Evolutionary conservation across 2,797 vertebrate species (phyloP).

Genomic region (Myotis daubentonii): DNA sequence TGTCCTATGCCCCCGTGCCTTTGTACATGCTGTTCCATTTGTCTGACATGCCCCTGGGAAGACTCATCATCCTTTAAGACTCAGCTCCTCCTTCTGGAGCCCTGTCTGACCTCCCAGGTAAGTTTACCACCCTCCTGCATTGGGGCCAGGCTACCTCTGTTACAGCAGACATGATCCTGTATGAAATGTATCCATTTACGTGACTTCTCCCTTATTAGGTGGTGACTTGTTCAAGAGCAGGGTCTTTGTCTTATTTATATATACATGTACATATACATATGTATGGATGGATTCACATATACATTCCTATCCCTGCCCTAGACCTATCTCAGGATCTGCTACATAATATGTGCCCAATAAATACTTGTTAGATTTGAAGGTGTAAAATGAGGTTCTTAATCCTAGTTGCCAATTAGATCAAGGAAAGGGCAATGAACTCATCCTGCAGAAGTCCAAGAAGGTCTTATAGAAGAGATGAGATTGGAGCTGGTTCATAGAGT

Average conservation of each 20-base stretch:
- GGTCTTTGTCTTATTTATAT: background rate
- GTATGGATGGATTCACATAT: background rate
- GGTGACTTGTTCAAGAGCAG: background rate
- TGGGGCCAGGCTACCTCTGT: background rate
- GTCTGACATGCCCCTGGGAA: background rate
- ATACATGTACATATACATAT: background rate
- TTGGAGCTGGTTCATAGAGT: conserved; percentile 23
- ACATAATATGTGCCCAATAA: background rate
- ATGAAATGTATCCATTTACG: background rate
- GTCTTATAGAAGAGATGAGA: background rate
- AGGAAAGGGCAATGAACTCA: background rate
- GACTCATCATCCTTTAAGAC: background rate
- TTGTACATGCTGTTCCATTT: background rate
- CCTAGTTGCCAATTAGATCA: background rate
- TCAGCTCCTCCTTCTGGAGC: background rate
- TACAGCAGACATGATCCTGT: background rate
- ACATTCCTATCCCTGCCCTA: background rate
- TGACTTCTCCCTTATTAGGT: background rate
- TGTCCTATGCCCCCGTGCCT: background rate
- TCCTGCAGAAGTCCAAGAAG: background rate
- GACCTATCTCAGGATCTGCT: background rate
- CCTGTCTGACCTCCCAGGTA: background rate
- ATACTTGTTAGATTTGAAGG: background rate
- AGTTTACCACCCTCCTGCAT: background rate
- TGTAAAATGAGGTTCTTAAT: background rate